Base-by-base conservation (phyloP, 2,113 vertebrate genomes). In the Dromas ardeola region DNA sequence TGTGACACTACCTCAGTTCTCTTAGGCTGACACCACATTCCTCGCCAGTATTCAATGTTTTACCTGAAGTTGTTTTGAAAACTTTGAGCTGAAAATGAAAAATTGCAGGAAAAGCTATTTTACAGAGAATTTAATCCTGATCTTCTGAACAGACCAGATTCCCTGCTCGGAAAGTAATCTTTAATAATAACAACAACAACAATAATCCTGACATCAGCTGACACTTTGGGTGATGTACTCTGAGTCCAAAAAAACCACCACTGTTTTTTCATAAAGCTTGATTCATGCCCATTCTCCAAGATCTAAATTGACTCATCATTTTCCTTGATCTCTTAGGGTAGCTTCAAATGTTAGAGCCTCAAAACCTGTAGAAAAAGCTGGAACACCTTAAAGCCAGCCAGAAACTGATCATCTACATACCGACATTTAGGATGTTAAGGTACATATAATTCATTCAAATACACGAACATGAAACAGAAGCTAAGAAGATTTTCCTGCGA, bases 171-270 rank as follows among this genome's bases (percentile, higher is more conserved):
- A 74, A 66, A 15, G 5, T 29, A 32, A 43, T 13, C 9, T 9
- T 13, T 18, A 40, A 63, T 56, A 5, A 62, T 15, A 4, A 58
- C 26, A 34, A 76, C 17, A 62, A 38, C n/a, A 36, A 36, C 23
- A 53, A n/a, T 19, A 17, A 50, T 25, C 61, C 47, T 50, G 42
- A 77, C 38, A 65, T 26, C 63, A 45, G 16, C 50, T 78, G 36
- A 83, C 11, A 21, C 17, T 83, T 50, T 21, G 4, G 6, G 16
- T 63, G 69, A 69, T 8, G 23, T 5, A 45, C 36, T 45, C 45
- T 0, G 1, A 80, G 23, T 34, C 21, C 14, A 45, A 30, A 50
- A 78, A 56, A 47, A 2, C 5, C 29, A 61, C 0, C 36, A 38
- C 2, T 10, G 11, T 6, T 78, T 69, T 42, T 76, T 34, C n/a